Percentiles rank a stretch among this genome's conserved stretches.
phyloP scores from a whole-genome alignment of 2,113 vertebrate species.

The Grammomys dolichurus region DNA sequence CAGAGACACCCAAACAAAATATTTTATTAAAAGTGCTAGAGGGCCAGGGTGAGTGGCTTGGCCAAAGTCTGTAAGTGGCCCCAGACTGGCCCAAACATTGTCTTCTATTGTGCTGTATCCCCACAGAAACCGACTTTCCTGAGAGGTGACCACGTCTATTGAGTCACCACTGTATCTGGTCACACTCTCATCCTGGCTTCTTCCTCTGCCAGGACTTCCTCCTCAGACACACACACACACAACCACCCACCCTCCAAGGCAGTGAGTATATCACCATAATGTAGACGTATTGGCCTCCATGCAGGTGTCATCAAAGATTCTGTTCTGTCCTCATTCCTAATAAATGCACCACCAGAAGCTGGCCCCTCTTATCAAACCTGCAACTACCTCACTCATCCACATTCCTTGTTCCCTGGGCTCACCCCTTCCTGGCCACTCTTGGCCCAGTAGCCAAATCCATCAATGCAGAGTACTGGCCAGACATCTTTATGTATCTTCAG shows the following conservation, averaged over 20 bases:
- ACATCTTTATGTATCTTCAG: background rate
- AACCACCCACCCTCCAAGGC: background rate
- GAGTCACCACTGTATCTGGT: too few relatives aligned
- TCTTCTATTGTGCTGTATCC: background rate
- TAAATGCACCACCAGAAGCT: background rate
- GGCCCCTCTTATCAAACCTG: too few relatives aligned
- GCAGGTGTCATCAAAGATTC: background rate
- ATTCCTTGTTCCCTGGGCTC: background rate
- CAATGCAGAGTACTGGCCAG: background rate
- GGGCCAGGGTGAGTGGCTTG: background rate
- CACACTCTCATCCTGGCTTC: background rate
- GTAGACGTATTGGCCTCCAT: background rate
- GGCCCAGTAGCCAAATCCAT: background rate
- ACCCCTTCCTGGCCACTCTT: background rate
- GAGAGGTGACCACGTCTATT: background rate
- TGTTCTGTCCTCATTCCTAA: background rate
- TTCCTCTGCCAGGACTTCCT: background rate
- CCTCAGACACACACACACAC: background rate
- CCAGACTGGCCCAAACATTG: background rate
- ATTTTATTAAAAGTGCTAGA: background rate
- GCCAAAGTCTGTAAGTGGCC: background rate
- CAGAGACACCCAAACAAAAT: background rate
- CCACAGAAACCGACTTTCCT: background rate
- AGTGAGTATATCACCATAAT: background rate
- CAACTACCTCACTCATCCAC: background rate